Percentiles rank a stretch among this genome's conserved stretches.
Conservation (phyloP, 1,140 invertebrate species). For the Oscheius sp. region DNA sequence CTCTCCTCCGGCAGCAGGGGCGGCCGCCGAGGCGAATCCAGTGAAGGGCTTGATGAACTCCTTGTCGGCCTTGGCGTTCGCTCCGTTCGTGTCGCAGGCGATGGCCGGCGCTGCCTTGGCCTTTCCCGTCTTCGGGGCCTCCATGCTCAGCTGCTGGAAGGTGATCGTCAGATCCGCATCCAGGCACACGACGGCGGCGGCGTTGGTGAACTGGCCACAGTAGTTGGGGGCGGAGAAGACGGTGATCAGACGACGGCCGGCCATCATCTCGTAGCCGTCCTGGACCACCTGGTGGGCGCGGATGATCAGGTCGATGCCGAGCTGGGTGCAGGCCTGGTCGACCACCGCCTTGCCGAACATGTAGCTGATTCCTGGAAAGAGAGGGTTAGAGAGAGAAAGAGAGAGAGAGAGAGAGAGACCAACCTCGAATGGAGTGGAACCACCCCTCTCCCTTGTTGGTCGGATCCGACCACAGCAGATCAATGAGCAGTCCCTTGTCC, state of each 20-base stretch:
- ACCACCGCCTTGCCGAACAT: conserved; percentile 49
- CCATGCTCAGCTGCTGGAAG: not conserved
- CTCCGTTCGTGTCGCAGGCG: not conserved
- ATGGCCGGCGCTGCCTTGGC: conserved; percentile 26
- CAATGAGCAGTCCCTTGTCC: conserved; percentile 46
- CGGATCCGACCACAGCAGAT: conserved; percentile 50
- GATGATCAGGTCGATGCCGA: conserved; percentile 48
- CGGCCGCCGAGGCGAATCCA: not conserved
- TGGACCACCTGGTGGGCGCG: conserved; percentile 51
- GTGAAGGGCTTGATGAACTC: conserved; percentile 15
- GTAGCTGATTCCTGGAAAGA: conserved; percentile 47
- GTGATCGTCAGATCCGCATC: conserved; percentile 43
- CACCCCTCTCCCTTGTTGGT: conserved; percentile 50
- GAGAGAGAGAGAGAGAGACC: not conserved
- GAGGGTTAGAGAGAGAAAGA: not conserved
- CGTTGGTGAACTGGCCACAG: conserved; percentile 49
- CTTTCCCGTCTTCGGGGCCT: conserved; percentile 2
- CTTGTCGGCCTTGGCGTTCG: conserved; percentile 1
- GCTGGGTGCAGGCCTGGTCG: conserved; percentile 35
- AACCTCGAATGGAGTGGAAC: conserved; percentile 46
- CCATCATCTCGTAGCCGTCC: conserved; percentile 49
- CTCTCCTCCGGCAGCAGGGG: too few species aligned
- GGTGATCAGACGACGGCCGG: conserved; percentile 47
- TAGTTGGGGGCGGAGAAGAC: conserved; percentile 52
- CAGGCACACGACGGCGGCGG: conserved; percentile 49